A percentile compares a stretch with the other conserved stretches of the same genome.
Conservation (phyloP, 2,113 vertebrate genomes). For the Rostratula benghalensis region DNA sequence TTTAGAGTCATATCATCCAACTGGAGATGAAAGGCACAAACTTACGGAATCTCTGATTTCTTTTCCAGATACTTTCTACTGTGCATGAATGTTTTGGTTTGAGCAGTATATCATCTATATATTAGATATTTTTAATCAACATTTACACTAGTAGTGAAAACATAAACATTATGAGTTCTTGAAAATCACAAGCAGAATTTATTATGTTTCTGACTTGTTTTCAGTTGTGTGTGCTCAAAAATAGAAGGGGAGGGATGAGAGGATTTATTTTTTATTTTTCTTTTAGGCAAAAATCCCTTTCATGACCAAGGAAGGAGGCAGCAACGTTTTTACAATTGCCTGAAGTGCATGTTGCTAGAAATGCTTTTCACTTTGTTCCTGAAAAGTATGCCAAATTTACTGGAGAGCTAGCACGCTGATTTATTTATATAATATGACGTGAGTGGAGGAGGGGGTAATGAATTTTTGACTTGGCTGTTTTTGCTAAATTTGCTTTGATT, state of each 20-base stretch:
- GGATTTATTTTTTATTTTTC: neutral
- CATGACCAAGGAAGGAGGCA: neutral
- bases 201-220: neutral
- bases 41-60: neutral
- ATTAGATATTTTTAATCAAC: neutral
- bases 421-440: neutral
- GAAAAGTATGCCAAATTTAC: slow-evolving; percentile 44
- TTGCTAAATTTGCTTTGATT: neutral
- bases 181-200: neutral
- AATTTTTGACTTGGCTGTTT: neutral
- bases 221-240: neutral
- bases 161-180: neutral
- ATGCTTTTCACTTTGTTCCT: slow-evolving; percentile 49
- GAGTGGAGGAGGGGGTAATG: neutral
- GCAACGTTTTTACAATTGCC: neutral
- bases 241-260: neutral
- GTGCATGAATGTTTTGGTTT: neutral
- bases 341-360: slow-evolving; percentile 26
- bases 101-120: neutral
- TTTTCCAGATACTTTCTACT: neutral
- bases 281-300: slow-evolving; percentile 16
- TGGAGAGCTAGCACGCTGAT: neutral
- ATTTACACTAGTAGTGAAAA: neutral
- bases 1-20: neutral
- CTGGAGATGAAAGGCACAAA: neutral